Evolutionary conservation across 2,113 vertebrate genomes (phyloP), one percentile per base, ranked within the genome.

Genomic region (Thunnus maccoyii): DNA sequence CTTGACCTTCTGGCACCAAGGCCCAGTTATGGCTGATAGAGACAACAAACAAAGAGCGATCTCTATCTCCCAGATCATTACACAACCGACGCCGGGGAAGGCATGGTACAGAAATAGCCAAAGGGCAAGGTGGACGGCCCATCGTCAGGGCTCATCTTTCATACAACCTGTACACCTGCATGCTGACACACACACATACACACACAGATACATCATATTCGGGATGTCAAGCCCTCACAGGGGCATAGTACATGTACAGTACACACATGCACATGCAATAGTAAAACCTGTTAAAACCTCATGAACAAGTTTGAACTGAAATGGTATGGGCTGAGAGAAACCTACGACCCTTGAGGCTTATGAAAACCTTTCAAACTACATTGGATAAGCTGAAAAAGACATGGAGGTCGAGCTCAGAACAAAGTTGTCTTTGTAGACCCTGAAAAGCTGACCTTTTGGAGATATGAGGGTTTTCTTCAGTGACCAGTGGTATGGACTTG

Each of bases 121-220:
- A 94, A 93, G 94, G 94, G 93, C 92, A 93, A 94, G 88, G 92
- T 93, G 94, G 90, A 94, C 78, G 85, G 87, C 82, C 76, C 80
- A 47, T 91, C 85, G 86, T 83, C 86, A 79, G 80, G 82, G 83
- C 89, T 95, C 94, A 94, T 94, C 92, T 94, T 94, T 94, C 93
- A 93, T 86, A 81, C 84, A 82, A 79, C 71, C 77, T 69, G 77
- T 89, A 86, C 87, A 90, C 89, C 91, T 89, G 93, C 89, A 90
- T 54, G 76, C 86, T 79, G 77, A 83, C 72, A 78, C 44, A 69
- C 61, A 67, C 14, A 44, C 55, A 57, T 8, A 54, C 47, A 71
- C 25, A 80, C 20, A 72, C 14, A 56, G 15, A 83, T 72, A 61
- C 62, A 78, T 72, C 81, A 72, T 27, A 61, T 51, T 47, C 47